Evolutionary conservation across 2,113 vertebrate genomes (phyloP).

Genomic region (Antidorcas marsupialis): DNA sequence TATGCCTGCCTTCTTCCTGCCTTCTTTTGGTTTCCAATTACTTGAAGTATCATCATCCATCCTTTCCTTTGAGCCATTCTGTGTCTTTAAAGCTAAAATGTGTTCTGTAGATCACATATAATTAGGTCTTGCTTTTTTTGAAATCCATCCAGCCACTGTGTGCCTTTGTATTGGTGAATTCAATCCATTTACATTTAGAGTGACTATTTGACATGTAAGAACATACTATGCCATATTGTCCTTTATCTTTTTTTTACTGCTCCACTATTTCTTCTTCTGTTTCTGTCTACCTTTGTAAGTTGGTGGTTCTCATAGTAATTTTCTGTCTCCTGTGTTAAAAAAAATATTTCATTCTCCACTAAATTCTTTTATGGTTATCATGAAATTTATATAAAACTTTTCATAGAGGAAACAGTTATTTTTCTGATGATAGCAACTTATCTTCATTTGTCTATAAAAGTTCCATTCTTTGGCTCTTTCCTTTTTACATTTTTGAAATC

Average conservation of each 20-base stretch:
- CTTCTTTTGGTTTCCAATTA: background rate
- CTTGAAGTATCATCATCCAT: background rate
- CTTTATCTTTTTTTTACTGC: background rate
- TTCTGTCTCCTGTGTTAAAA: background rate
- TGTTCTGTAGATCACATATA: background rate
- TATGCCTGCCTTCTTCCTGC: background rate
- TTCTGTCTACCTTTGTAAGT: background rate
- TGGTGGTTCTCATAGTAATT: background rate
- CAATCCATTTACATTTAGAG: background rate
- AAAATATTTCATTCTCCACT: background rate
- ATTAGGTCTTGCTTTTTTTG: background rate
- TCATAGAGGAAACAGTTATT: background rate
- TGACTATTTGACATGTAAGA: background rate
- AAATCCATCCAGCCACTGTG: background rate
- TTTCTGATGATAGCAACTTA: background rate
- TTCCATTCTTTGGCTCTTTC: background rate
- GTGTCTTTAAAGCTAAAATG: background rate
- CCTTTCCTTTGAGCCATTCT: background rate
- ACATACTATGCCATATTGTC: background rate
- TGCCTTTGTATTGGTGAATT: background rate
- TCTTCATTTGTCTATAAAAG: background rate
- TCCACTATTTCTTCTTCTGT: background rate
- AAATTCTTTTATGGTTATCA: background rate
- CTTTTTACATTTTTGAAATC: background rate
- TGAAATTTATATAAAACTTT: background rate